These are phyloP conservation scores for Toxotes chatareus DNA, from an alignment of 2,113 vertebrate species.

Conservation along the genomic window DNA sequence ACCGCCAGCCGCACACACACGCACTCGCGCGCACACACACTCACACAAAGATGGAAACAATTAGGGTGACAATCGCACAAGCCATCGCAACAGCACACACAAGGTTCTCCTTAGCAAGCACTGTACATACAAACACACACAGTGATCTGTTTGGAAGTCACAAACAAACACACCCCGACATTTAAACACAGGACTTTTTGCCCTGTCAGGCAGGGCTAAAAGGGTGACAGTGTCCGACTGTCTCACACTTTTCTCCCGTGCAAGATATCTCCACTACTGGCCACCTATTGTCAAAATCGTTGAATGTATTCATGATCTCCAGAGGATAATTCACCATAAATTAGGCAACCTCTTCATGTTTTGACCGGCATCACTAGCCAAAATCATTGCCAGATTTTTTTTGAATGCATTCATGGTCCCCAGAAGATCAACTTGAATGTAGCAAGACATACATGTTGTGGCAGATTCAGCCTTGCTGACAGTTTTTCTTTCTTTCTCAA, in stretches of 20 bases:
- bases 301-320: background rate
- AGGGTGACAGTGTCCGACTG: background rate
- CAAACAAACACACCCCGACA: constrained; percentile 69
- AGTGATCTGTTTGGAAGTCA: constrained; percentile 55
- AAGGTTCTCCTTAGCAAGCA: constrained; percentile 69
- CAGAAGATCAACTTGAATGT: too few relatives aligned
- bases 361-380: background rate
- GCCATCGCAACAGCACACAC: constrained; percentile 74
- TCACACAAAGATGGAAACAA: constrained; percentile 78
- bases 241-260: background rate
- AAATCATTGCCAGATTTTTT: background rate
- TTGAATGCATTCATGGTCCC: too few relatives aligned
- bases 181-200: constrained; percentile 47
- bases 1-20: constrained; percentile 49
- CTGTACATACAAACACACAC: constrained; percentile 62
- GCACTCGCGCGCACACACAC: constrained; percentile 47
- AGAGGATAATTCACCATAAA: background rate
- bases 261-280: background rate
- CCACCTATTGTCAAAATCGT: background rate
- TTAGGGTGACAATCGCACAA: constrained; percentile 80
- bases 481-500: background rate
- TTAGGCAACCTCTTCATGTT: background rate
- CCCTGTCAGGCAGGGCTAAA: background rate
- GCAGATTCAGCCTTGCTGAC: background rate
- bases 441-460: background rate